Evolutionary conservation across 2,888 invertebrate species (phyloP), one percentile per base, ranked within the genome.

Genomic region (Timema podura): DNA sequence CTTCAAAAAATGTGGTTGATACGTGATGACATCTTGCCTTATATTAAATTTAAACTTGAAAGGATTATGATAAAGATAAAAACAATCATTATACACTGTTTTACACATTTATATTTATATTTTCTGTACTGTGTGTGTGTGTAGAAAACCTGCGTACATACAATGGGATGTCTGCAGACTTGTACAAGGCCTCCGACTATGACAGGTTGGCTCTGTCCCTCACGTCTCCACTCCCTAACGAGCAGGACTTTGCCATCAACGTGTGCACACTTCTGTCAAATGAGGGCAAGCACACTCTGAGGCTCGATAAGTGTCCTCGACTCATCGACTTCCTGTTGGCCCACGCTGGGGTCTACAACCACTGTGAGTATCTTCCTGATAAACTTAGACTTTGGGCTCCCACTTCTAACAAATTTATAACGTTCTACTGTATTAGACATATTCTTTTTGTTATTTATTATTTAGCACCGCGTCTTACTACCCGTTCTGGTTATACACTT

Each of bases 181-280:
- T 90, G 66, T 87, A 89, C 81, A 88, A 87, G 77, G 79, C 85
- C 69, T 89, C 91, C 2, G 93, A 93, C 77, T 95, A 93, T 80
- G 92, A 93, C 76, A 90, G 95, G 73, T 84, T 99, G 71, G 89
- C 94, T n/a, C 84, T 96, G 68, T 96, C 98, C 0, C 85, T 99
- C 54, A 83, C 96, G 68, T 95, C 95, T n/a, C 97, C 98, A 1
- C 86, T 99, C 80, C 98, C 98, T 7, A 99, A 99, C 81, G 98
- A 99, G 81, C 96, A 98, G 80, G 98, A 98, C 83, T 96, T 98
- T 81, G 97, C 97, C 46, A 91, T 99, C 77, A 98, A 98, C 81
- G 95, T 98, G 5, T 97, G 97, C 81, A 96, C 96, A 0, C 85
- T 99, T 71, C 86, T 99, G 76, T 96, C 97, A 7, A 97, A 96